phyloP scores from a whole-genome alignment of 2,888 invertebrate species.

The Sturmia bella region DNA sequence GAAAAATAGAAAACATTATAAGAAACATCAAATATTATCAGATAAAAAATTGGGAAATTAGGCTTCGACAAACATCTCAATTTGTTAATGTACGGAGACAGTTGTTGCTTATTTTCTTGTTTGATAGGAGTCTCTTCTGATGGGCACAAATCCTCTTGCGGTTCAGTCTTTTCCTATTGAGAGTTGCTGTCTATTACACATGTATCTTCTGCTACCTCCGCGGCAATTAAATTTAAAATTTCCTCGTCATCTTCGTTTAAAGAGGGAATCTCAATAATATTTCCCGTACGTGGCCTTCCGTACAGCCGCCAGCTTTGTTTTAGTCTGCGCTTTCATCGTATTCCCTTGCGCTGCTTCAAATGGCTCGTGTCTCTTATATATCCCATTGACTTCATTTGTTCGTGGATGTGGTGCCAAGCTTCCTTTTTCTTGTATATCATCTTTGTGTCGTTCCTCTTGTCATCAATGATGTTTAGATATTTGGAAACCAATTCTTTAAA shows the following conservation, averaged over 20 bases:
- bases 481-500: constrained; percentile 31
- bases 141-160: not conserved
- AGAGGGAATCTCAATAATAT: not conserved
- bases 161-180: constrained; percentile 14
- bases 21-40: too few relatives aligned
- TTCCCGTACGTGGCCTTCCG: constrained; percentile 17
- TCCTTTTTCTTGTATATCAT: constrained; percentile 31
- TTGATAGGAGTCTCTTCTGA: constrained; percentile 4
- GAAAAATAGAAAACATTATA: too few relatives aligned
- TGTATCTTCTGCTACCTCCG: constrained; percentile 2
- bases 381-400: constrained; percentile 20
- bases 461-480: constrained; percentile 7
- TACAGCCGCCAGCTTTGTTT: constrained; percentile 24
- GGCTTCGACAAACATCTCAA: constrained; percentile 24
- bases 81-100: constrained; percentile 11
- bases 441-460: constrained; percentile 24
- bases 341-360: constrained; percentile 34
- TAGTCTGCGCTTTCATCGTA: constrained; percentile 19
- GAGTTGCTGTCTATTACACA: constrained; percentile 23
- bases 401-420: constrained; percentile 19
- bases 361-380: constrained; percentile 9
- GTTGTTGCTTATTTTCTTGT: constrained; percentile 24
- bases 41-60: too few relatives aligned
- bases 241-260: too few relatives aligned
- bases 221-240: constrained; percentile 25